These are phyloP conservation scores for Anguilla anguilla DNA, from an alignment of 2,797 vertebrate species.

Conservation along the genomic window DNA sequence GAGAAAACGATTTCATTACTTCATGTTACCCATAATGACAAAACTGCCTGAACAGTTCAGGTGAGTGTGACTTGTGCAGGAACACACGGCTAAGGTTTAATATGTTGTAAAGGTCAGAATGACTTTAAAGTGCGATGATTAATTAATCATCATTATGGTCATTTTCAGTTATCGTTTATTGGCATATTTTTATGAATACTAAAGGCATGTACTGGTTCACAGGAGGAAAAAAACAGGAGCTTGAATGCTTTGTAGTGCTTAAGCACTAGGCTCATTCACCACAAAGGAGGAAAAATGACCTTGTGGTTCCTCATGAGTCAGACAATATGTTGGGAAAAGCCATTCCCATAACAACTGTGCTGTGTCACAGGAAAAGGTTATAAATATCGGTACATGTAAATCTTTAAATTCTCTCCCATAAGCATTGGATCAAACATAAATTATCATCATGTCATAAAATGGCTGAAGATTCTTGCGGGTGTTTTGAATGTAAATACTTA, in stretches of 20 bases:
- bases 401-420: neutral
- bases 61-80: conserved; percentile 2
- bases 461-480: neutral
- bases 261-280: neutral
- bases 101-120: conserved; percentile 3
- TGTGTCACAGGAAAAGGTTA: neutral
- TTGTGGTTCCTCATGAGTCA: neutral
- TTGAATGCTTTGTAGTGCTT: conserved; percentile 9
- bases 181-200: neutral
- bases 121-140: neutral
- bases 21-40: conserved; percentile 9
- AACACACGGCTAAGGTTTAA: neutral
- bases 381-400: neutral
- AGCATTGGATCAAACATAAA: conserved; percentile 1
- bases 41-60: neutral
- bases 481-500: conserved; percentile 10
- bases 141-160: neutral
- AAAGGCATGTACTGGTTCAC: neutral
- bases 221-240: neutral
- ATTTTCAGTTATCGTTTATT: conserved; percentile 6
- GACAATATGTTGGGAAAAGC: neutral
- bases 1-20: neutral
- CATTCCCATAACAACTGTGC: conserved; percentile 7
- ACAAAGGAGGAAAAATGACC: neutral
- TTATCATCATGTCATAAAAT: neutral